Base-by-base conservation (phyloP, 1,140 invertebrate genomes). In the Drosophila miranda region DNA sequence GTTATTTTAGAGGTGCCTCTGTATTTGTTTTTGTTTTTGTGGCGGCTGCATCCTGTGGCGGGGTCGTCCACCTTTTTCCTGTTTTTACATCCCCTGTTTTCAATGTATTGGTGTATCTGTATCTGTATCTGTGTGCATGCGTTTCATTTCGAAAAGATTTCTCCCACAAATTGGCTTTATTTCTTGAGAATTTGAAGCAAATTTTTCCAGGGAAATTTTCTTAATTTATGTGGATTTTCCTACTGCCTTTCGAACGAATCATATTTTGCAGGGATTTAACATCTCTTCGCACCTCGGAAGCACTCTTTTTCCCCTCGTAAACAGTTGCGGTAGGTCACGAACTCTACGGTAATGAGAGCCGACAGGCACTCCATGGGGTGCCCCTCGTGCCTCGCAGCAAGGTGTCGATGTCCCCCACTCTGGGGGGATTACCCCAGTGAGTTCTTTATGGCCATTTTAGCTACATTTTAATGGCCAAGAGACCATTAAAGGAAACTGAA, bases 51-150 rank as follows among this genome's bases (percentile, higher is more conserved):
- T 68, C 62, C 56, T 58, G 68, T 7, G 14, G 38, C 38, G 59
- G 78, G 82, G 82, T 86, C 82, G 82, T 87, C 61, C 28, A 87
- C 82, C 82, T 86, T 78, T 77, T 78, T 76, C 49, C 48, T 42
- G 61, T 46, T 66, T 64, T 52, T 53, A 19, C 51, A 26, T 71
- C 23, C 55, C 44, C 46, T 14, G 19, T n/a, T n/a, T 16, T 45
- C 16, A 23, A 16, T 51, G 16, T 57, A 8, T 66, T 6, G 43
- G 13, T 62, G 13, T 44, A 5, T 16, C 13, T 64, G 58, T 44
- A 5, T 16, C 13, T 64, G 58, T 26, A 26, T 26, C 23, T 60
- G 11, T 58, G 38, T 62, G n/a, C 1, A 16, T 16, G 16, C 16
- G 16, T 16, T 16, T 16, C 16, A 16, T 16, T 0, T 16, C 16